These are phyloP conservation scores for Meda fulgida DNA, from an alignment of 2,797 vertebrate species.

Conservation along the genomic window DNA sequence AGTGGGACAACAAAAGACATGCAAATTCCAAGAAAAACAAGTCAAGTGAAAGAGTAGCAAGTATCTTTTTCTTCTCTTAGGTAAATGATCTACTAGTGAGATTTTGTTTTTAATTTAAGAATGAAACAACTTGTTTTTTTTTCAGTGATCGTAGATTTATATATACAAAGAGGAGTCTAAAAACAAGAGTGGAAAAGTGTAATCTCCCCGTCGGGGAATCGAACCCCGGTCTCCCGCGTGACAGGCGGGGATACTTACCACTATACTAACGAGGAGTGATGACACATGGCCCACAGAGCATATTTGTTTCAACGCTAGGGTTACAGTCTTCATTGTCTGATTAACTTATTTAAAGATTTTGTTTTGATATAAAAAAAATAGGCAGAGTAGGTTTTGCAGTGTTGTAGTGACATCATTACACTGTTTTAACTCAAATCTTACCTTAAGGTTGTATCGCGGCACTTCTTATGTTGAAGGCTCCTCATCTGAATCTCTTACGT, in stretches of 20 bases:
- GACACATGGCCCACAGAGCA: rapidly evolving
- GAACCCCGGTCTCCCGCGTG: constrained; percentile 41
- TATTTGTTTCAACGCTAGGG: rapidly evolving
- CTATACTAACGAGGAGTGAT: constrained; percentile 34
- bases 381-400: not conserved
- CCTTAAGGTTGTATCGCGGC: not conserved
- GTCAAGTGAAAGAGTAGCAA: not conserved
- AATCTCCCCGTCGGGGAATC: constrained; percentile 50
- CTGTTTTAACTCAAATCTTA: not conserved
- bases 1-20: not conserved
- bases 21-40: not conserved
- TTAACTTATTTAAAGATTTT: no score
- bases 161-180: not conserved
- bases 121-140: not conserved
- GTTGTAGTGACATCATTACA: not conserved
- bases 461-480: not conserved
- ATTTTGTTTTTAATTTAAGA: not conserved
- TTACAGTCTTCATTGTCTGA: rapidly evolving
- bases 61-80: not conserved
- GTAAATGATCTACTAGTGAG: not conserved
- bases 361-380: no score
- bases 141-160: not conserved
- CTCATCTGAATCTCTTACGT: not conserved
- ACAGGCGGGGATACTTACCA: constrained; percentile 31
- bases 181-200: not conserved